Evolutionary conservation across 2,888 invertebrate species (phyloP).

Genomic region (Rhogogaster chlorosoma): DNA sequence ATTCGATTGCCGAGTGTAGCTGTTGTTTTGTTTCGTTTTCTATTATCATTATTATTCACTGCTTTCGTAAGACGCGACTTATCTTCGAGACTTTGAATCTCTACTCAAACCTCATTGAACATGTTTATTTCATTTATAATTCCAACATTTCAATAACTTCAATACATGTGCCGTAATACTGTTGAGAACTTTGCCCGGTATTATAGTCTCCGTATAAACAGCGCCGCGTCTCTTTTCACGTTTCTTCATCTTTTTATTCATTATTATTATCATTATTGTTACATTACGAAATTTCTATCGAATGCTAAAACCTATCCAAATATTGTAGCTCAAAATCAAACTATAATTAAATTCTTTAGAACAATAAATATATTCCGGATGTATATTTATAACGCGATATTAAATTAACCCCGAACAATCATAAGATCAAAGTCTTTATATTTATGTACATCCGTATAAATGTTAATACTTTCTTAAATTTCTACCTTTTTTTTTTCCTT

Average conservation of each 20-base stretch:
- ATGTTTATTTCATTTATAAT: background rate
- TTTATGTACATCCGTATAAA: background rate
- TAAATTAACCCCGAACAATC: background rate
- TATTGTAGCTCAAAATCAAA: background rate
- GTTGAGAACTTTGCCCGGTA: background rate
- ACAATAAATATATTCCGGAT: background rate
- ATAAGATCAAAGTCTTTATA: background rate
- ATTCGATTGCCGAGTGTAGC: background rate
- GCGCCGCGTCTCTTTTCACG: background rate
- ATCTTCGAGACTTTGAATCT: background rate
- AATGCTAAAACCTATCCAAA: background rate
- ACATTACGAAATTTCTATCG: too few relatives aligned
- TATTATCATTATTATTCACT: background rate
- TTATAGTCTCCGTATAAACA: background rate
- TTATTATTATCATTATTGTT: too few relatives aligned
- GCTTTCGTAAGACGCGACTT: background rate
- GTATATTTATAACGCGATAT: too few relatives aligned
- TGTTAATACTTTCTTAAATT: background rate
- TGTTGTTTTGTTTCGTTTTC: background rate
- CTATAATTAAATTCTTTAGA: background rate
- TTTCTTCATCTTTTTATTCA: background rate
- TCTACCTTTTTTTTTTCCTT: background rate
- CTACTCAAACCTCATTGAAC: background rate
- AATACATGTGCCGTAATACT: background rate
- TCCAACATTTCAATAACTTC: background rate